Base-by-base conservation (phyloP, 1,140 invertebrate genomes). In the Chionoecetes opilio region DNA sequence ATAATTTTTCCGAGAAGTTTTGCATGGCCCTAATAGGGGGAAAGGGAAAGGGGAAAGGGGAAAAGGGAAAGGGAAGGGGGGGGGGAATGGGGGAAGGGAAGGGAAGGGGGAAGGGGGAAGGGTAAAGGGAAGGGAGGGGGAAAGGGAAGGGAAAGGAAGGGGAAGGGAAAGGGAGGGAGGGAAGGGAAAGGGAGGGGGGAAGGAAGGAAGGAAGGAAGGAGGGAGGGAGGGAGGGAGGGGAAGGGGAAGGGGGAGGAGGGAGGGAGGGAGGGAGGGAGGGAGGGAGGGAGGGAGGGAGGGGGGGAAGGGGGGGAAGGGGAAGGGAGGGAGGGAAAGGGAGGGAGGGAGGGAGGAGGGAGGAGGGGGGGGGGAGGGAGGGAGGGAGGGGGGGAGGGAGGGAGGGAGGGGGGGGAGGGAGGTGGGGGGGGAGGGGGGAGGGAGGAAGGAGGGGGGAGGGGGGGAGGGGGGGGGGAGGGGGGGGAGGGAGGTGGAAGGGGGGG, bases 351-450 rank as follows among this genome's bases (percentile, higher is more conserved):
- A 38, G 87, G 35, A 34, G 11, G 32, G 2, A 34, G 17, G 37
- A n/a, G 31, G n/a, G 87, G 14, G 41, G 14, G 41, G 14, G 41
- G 14, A 14, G 14, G 41, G 14, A 14, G 14, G 21, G 32, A 21
- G 32, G 86, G 35, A 32, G 6, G 21, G 35, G 37, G 21, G 32
- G 26, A 26, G 5, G 86, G 32, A 21, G 21, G 86, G 21, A 32
- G 21, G 86, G 35, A 21, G 21, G 86, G 0, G 89, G 53, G 3
- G 31, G 41, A 41, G 41, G 32, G 89, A 29, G 38, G n/a, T 21
- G 41, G 37, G 38, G 41, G 17, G 17, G 31, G 91, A 89, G 35
- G 87, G 35, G 90, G 38, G 31, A 63, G 41, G 34, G 90, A 75
- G 35, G 53, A 0, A 17, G 38, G 35, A 31, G 46, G 90, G 31